phyloP scores from a whole-genome alignment of 1,140 invertebrate species.

The Aphis craccivora region DNA sequence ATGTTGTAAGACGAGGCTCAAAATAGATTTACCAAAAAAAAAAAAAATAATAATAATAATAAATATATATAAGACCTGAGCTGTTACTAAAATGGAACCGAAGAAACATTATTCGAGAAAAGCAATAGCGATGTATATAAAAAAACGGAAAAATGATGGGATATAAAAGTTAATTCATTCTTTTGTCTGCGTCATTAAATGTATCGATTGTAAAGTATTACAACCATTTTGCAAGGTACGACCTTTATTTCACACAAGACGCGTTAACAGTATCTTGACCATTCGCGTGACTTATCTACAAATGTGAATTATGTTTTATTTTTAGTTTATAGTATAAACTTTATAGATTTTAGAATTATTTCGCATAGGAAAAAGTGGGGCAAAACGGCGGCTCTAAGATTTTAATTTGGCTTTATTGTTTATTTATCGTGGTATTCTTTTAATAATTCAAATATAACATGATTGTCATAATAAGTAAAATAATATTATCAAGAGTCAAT shows the following conservation, averaged over 20 bases:
- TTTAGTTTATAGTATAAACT: neutral
- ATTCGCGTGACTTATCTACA: neutral
- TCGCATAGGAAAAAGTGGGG: too few species aligned
- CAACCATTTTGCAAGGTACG: neutral
- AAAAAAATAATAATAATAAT: neutral
- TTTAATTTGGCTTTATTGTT: too few species aligned
- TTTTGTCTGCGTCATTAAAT: conserved; percentile 10
- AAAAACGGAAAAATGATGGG: neutral
- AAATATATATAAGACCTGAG: neutral
- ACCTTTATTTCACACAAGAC: neutral
- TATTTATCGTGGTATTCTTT: too few species aligned
- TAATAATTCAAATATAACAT: too few species aligned
- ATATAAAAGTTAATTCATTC: conserved; percentile 15
- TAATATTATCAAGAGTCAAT: too few species aligned
- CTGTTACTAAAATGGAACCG: neutral
- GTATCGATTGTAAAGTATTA: conserved; percentile 41
- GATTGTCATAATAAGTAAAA: too few species aligned
- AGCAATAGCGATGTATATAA: neutral
- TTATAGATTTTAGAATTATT: conserved; percentile 16
- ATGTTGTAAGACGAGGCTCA: neutral
- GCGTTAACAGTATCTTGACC: neutral
- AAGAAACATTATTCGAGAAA: neutral
- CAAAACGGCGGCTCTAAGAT: too few species aligned
- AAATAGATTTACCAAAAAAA: neutral
- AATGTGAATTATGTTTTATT: neutral